Base-by-base conservation (phyloP, 2,888 invertebrate genomes). In the Autographa gamma region DNA sequence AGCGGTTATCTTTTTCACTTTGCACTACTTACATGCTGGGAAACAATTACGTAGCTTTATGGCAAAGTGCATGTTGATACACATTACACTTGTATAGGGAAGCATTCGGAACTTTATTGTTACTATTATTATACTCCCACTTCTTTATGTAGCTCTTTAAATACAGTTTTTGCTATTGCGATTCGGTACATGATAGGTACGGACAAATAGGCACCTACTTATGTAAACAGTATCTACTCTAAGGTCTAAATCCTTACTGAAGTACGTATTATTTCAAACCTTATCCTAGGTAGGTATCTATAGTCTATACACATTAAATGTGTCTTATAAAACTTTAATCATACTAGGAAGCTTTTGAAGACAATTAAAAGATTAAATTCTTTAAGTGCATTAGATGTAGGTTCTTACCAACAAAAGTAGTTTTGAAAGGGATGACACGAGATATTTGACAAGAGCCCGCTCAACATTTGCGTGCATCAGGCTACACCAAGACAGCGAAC, bases 1-100 rank as follows among this genome's bases (percentile, higher is more conserved):
- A 81, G 65, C 69, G 69, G 80, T 82, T 82, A 82, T 82, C 73
- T 71, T 78, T 75, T 73, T 71, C 77, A 80, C 70, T 80, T 75
- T 80, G 70, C 70, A 79, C 67, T 73, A 72, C 71, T 78, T 78
- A 75, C 70, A 70, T 52, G 69, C 75, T 80, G 73, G 73, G 80
- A 80, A 80, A 66, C 68, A 80, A 80, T 77, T 72, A 80, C 48
- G 60, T 60, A 64, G 63, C 31, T 73, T 76, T 71, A 31, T 70
- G 60, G 31, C 78, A 32, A 66, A 80, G 68, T 79, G 76, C 62
- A 71, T 60, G 69, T 68, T 48, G 63, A 70, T 73, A 75, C 65
- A 58, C 31, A 32, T 43, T 73, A 75, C 65, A 58, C 31, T 38
- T 43, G 64, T 69, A 75, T 38, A 38, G 38, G 38, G 38, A 38